Evolutionary conservation across 2,888 invertebrate species (phyloP).

Genomic region (Eupithecia dodoneata): DNA sequence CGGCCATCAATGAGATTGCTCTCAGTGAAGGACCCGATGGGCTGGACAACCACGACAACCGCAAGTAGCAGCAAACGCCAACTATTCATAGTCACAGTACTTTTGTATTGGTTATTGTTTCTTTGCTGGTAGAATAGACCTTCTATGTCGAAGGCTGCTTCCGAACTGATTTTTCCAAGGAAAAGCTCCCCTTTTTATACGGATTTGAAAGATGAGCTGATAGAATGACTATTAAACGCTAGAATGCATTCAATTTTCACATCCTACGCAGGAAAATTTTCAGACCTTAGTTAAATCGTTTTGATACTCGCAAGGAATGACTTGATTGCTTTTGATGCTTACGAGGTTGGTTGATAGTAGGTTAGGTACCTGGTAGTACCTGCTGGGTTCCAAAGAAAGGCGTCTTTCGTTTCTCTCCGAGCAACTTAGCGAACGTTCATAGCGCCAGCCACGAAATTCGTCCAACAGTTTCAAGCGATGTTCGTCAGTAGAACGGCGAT

Average conservation of each 20-base stretch:
- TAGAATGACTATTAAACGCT: constrained; percentile 75
- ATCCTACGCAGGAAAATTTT: constrained; percentile 58
- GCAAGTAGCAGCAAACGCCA: constrained; percentile 77
- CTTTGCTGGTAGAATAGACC: constrained; percentile 60
- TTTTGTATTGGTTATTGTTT: constrained; percentile 50
- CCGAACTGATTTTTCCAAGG: constrained; percentile 63
- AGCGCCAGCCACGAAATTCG: constrained; percentile 48
- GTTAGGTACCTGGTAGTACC: neutral
- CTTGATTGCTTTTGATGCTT: no score
- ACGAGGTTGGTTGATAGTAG: no score
- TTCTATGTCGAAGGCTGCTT: constrained; percentile 64
- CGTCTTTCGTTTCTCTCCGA: constrained; percentile 30
- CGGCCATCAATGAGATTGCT: constrained; percentile 73
- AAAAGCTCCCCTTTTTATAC: constrained; percentile 65
- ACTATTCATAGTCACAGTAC: constrained; percentile 80
- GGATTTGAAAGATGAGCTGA: constrained; percentile 51
- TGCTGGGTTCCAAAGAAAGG: constrained; percentile 20
- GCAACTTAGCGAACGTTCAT: constrained; percentile 45
- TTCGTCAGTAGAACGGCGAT: constrained; percentile 39
- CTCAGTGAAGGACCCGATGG: constrained; percentile 67
- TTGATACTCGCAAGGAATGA: constrained; percentile 46
- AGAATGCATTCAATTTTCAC: constrained; percentile 80
- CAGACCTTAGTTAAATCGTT: constrained; percentile 38
- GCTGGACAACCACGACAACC: constrained; percentile 71
- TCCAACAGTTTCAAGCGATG: constrained; percentile 37